Conservation (phyloP, 2,113 vertebrate genomes). For the Turnix velox region DNA sequence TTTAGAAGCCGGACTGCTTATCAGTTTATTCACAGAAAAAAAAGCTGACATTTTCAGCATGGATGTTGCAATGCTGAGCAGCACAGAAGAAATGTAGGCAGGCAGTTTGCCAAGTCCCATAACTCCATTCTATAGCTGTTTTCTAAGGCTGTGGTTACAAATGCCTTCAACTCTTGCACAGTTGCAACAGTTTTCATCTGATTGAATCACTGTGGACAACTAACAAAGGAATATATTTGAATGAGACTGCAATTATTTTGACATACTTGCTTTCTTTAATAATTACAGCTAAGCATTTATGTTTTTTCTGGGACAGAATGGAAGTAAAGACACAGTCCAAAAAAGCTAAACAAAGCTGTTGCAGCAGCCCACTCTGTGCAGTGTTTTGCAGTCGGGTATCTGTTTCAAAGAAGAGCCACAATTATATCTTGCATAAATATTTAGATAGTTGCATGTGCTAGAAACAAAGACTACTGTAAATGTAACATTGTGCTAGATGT, state of each 20-base stretch:
- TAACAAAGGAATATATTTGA: constrained; percentile 40
- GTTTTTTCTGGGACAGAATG: background rate
- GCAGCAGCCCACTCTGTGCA: background rate
- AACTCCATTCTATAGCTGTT: background rate
- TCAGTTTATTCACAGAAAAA: background rate
- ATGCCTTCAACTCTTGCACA: background rate
- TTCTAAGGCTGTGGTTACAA: constrained; percentile 8
- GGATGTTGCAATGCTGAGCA: background rate
- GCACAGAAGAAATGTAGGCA: background rate
- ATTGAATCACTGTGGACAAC: background rate
- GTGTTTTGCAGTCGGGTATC: constrained; percentile 13
- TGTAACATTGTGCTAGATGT: background rate
- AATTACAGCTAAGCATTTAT: background rate
- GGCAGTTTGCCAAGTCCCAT: background rate
- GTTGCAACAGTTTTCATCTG: constrained; percentile 28
- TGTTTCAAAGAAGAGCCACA: constrained; percentile 21
- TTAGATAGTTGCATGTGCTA: constrained; percentile 38
- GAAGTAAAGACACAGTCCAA: constrained; percentile 5
- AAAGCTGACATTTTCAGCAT: background rate
- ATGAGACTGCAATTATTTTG: constrained; percentile 23
- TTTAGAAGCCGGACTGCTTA: background rate
- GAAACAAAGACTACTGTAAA: constrained; percentile 15
- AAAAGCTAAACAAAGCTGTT: constrained; percentile 54
- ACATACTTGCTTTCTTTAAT: constrained; percentile 3
- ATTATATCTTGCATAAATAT: constrained; percentile 58